phyloP scores from a whole-genome alignment of 1,140 invertebrate genomes.

The Diuraphis noxia region DNA sequence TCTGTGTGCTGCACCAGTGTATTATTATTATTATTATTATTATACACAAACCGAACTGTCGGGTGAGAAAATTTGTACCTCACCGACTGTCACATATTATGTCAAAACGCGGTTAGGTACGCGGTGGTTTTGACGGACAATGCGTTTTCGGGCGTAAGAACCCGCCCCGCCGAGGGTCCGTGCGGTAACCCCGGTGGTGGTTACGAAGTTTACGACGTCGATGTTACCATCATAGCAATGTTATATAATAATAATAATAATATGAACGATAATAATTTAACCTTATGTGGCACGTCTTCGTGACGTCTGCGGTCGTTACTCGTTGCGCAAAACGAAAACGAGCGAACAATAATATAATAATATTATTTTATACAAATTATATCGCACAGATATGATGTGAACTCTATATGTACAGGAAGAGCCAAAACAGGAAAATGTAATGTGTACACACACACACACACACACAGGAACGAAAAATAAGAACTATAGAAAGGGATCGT shows the following conservation, averaged over 20 bases:
- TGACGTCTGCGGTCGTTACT: neutral
- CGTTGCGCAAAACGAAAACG: neutral
- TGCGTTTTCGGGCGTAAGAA: neutral
- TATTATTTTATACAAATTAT: neutral
- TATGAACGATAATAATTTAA: neutral
- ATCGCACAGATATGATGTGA: neutral
- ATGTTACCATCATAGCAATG: neutral
- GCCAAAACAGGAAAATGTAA: neutral
- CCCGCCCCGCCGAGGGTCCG: neutral
- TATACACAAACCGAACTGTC: neutral
- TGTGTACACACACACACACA: neutral
- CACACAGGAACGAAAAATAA: neutral
- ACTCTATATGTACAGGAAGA: neutral
- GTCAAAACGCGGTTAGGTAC: neutral
- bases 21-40: neutral
- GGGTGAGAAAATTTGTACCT: constrained; percentile 46
- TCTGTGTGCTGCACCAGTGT: neutral
- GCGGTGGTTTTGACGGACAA: constrained; percentile 43
- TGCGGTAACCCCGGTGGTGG: neutral
- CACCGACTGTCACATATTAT: constrained; percentile 28
- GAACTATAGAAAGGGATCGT: neutral
- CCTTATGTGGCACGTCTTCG: neutral
- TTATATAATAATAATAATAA: neutral
- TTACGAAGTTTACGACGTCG: neutral
- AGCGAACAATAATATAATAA: neutral